Evolutionary conservation across 2,888 invertebrate species (phyloP), one percentile per base, ranked within the genome.

Genomic region (Poecilobothrus nobilitatus): DNA sequence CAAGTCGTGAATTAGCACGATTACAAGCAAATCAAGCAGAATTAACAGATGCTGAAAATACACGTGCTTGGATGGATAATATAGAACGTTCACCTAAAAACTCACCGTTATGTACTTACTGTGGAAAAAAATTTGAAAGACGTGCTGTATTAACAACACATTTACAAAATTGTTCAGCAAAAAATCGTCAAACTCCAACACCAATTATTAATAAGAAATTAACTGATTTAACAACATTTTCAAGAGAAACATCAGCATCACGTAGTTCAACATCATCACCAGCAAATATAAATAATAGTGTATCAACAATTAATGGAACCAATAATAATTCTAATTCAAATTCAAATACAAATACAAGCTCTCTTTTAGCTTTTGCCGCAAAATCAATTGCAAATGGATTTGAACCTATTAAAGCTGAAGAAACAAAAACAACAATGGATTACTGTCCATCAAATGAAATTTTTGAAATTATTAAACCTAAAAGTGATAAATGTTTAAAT

Each of bases 121-220:
- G 91, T 78, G 89, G 88, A 0, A 87, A 89, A 73, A 84, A 86
- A 70, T 91, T 91, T 76, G 91, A 91, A 76, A 84, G 90, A 0
- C 87, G 87, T 72, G 91, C 90, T 15, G 90, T 90, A 2, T 82
- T 91, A 5, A 86, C 87, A 8, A 87, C 90, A 22, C 91, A 91
- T 81, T 84, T 88, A 62, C 86, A 88, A 76, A 87, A 87, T 68
- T 91, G 91, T 78, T 84, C 83, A 8, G 80, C 82, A 2, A 83
- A 84, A 71, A 84, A 83, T 64, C 74, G 76, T 70, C 73, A 75
- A 74, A 75, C 21, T 76, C 77, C 44, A 76, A 78, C 70, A 75
- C 76, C 71, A 77, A 76, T 71, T 74, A 74, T 68, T 71, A 72
- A 67, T 71, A 71, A 67, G 71, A 73, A 71, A 71, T 72, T 72